phyloP scores from a whole-genome alignment of 2,113 vertebrate species.

The Hydrolagus affinis region DNA sequence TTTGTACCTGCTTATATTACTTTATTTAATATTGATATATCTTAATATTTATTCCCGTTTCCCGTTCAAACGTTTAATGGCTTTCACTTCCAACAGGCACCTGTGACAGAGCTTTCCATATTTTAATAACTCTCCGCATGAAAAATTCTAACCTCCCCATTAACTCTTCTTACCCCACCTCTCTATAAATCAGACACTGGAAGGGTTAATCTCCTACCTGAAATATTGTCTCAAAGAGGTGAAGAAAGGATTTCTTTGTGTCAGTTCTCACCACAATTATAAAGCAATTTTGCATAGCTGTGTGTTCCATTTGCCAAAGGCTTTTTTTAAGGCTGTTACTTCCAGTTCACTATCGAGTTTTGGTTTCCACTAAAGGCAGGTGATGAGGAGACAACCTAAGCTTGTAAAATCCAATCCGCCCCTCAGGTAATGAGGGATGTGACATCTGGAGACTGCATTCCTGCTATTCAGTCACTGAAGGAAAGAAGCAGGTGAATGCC shows the following conservation, averaged over 20 bases:
- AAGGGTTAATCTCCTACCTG: conserved; percentile 9
- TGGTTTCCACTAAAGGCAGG: not conserved
- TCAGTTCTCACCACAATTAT: not conserved
- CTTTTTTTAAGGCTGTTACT: not conserved
- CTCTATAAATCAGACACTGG: not conserved
- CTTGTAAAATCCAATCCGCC: not conserved
- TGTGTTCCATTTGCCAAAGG: not conserved
- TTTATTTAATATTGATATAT: too few species aligned
- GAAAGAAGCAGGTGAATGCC: not conserved
- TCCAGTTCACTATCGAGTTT: not conserved
- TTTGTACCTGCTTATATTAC: too few species aligned
- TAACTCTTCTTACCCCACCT: too few species aligned
- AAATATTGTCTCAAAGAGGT: not conserved
- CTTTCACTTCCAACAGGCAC: not conserved
- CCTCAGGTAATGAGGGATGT: not conserved
- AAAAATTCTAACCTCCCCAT: not conserved
- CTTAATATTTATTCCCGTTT: too few species aligned
- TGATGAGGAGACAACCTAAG: conserved; percentile 14
- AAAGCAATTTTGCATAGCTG: not conserved
- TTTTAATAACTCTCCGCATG: not conserved
- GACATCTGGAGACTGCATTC: not conserved
- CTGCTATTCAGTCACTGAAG: not conserved
- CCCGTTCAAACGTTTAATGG: not conserved
- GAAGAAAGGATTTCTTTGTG: not conserved
- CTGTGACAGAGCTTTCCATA: not conserved